Conservation (phyloP, 2,113 vertebrate genomes). For the Orthonyx spaldingii region DNA sequence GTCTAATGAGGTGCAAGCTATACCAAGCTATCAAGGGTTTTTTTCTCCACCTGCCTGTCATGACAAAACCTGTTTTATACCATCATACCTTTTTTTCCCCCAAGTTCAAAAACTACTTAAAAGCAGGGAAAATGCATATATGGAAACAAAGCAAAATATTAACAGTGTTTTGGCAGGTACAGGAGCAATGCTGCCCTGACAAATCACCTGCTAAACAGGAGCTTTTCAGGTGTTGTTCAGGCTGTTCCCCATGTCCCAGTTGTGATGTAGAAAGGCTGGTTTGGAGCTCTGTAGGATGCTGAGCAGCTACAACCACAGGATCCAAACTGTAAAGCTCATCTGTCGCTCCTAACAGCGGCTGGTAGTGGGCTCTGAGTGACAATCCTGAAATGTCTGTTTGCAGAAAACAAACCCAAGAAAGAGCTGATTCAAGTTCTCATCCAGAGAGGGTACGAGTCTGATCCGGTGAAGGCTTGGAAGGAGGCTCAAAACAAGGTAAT, state of each 20-base stretch:
- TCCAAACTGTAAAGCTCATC: background rate
- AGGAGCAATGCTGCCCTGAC: background rate
- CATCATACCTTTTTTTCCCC: background rate
- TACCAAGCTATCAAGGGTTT: background rate
- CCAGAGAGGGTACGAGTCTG: constrained; percentile 91
- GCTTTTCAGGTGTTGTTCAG: background rate
- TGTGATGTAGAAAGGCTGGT: background rate
- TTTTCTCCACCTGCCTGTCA: background rate
- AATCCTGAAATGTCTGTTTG: constrained; percentile 17
- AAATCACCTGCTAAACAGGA: background rate
- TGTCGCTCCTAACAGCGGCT: background rate
- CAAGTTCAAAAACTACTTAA: background rate
- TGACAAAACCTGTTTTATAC: background rate
- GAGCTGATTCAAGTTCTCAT: constrained; percentile 90
- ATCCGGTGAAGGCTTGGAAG: constrained; percentile 95
- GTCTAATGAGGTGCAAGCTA: background rate
- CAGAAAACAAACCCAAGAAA: constrained; percentile 98
- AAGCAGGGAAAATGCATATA: background rate
- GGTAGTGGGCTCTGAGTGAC: background rate
- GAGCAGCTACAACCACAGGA: background rate
- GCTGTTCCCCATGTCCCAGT: background rate
- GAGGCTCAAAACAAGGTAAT: constrained; percentile 88
- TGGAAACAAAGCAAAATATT: background rate
- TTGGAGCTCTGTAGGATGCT: background rate
- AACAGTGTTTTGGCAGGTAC: background rate